Evolutionary conservation across 2,888 invertebrate genomes (phyloP).

Genomic region (Melanargia galathea): DNA sequence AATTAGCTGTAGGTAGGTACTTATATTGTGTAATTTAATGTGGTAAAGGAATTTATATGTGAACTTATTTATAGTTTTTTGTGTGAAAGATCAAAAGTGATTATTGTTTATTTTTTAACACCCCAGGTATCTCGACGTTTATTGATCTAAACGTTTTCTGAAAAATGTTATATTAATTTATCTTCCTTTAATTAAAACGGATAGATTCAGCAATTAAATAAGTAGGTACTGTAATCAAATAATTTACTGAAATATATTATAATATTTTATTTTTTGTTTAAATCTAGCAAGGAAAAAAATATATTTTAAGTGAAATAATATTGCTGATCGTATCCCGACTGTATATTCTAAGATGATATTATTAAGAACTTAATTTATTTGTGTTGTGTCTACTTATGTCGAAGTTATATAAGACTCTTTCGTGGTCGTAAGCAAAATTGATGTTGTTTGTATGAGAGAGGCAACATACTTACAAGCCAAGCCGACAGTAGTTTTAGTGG

Average conservation of each 20-base stretch:
- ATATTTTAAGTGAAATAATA: not conserved
- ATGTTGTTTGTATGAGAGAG: slow-evolving; percentile 29
- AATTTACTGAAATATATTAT: too few species aligned
- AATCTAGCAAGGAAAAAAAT: too few species aligned
- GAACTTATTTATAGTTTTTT: not conserved
- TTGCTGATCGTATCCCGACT: slow-evolving; percentile 16
- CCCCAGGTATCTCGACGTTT: not conserved
- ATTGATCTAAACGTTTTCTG: not conserved
- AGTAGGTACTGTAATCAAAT: not conserved
- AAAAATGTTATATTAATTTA: too few species aligned
- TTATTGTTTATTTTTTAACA: not conserved
- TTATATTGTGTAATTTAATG: slow-evolving; percentile 13
- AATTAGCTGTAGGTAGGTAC: slow-evolving; percentile 26
- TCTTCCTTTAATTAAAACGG: too few species aligned
- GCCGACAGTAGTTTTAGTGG: slow-evolving; percentile 32
- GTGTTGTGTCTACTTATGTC: slow-evolving; percentile 10
- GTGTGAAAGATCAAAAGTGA: not conserved
- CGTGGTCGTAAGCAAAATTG: slow-evolving; percentile 28
- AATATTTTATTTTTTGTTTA: not conserved
- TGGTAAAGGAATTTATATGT: slow-evolving; percentile 1
- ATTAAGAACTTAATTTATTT: slow-evolving; percentile 1
- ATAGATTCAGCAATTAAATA: not conserved
- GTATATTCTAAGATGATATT: too few species aligned
- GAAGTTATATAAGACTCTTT: slow-evolving; percentile 23
- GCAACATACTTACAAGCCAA: slow-evolving; percentile 24